Evolutionary conservation across 2,888 invertebrate genomes (phyloP).

Genomic region (Poecilus cupreus): DNA sequence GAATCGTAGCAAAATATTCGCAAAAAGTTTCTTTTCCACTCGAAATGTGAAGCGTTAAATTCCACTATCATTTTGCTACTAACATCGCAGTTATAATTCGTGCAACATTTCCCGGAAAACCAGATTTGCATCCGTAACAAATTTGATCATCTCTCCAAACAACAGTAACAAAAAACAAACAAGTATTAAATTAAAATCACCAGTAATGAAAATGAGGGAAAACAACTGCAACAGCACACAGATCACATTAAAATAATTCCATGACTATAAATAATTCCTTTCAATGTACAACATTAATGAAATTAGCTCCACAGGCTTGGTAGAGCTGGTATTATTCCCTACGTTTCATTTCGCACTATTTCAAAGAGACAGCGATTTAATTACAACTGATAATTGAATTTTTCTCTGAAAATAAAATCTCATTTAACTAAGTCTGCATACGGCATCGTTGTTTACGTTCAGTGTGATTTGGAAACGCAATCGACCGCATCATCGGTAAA

Average conservation of each 20-base stretch:
- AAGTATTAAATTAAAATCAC: too few relatives aligned
- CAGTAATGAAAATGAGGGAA: too few relatives aligned
- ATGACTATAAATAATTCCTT: background rate
- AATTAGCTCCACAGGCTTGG: background rate
- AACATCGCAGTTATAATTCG: too few relatives aligned
- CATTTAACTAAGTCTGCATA: slow-evolving; percentile 46
- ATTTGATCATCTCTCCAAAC: too few relatives aligned
- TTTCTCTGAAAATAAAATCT: slow-evolving; percentile 48
- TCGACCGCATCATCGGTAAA: slow-evolving; percentile 36
- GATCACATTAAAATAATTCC: background rate
- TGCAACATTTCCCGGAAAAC: too few relatives aligned
- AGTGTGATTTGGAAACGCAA: slow-evolving; percentile 16
- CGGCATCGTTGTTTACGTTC: slow-evolving; percentile 24
- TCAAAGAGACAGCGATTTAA: slow-evolving; percentile 37
- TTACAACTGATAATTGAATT: slow-evolving; percentile 51
- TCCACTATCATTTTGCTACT: too few relatives aligned
- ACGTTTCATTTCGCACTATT: slow-evolving; percentile 33
- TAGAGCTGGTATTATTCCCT: background rate
- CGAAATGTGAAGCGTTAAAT: too few relatives aligned
- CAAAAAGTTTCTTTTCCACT: too few relatives aligned
- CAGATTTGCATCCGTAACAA: too few relatives aligned
- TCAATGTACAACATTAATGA: background rate
- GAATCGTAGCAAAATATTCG: too few relatives aligned
- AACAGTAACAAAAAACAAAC: too few relatives aligned
- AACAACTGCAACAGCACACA: too few relatives aligned